Evolutionary conservation across 2,113 vertebrate species (phyloP).

Genomic region (Caloenas nicobarica): DNA sequence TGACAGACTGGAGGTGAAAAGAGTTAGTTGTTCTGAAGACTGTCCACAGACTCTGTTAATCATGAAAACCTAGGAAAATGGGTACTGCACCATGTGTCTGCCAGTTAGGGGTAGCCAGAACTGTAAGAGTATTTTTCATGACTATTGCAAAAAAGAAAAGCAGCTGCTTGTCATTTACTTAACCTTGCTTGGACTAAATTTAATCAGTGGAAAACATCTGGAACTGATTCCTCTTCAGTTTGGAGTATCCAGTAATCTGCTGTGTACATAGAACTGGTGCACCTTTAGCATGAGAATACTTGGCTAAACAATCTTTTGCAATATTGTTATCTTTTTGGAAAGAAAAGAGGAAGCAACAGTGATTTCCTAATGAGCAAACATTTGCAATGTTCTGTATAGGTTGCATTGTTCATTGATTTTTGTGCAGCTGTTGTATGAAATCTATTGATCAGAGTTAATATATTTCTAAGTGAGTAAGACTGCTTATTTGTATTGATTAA

Average conservation of each 20-base stretch:
- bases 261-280: not conserved
- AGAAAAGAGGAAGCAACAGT: conserved; percentile 18
- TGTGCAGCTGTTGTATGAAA: conserved; percentile 38
- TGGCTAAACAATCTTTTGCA: conserved; percentile 12
- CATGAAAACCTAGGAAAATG: not conserved
- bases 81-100: not conserved
- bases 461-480: not conserved
- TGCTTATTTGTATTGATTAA: not conserved
- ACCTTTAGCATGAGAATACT: not conserved
- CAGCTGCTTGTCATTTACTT: conserved; percentile 52
- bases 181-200: conserved; percentile 29
- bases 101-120: not conserved
- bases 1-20: not conserved
- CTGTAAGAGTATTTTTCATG: not conserved
- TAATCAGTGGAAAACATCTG: conserved; percentile 48
- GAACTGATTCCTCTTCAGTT: conserved; percentile 34
- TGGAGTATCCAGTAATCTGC: conserved; percentile 17
- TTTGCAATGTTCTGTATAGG: conserved; percentile 9
- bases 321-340: conserved; percentile 33
- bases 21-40: not conserved
- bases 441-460: conserved; percentile 39
- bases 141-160: not conserved
- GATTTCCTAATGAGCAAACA: conserved; percentile 40
- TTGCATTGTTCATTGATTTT: not conserved
- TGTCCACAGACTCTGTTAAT: not conserved